Conservation (phyloP, 2,113 vertebrate genomes). For the Bufo bufo region DNA sequence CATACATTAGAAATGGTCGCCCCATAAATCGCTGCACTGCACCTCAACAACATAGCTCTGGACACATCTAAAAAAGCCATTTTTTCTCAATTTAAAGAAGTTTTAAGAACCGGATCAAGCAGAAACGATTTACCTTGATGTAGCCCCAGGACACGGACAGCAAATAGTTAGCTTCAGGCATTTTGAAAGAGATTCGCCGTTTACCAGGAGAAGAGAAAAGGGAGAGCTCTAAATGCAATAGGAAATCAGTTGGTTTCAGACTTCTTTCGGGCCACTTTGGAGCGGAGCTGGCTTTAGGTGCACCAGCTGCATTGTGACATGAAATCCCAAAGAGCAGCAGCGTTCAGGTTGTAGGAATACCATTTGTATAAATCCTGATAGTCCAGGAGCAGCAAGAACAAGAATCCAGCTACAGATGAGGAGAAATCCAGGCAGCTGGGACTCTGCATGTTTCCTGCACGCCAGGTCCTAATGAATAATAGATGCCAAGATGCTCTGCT, state of each 20-base stretch:
- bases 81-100: not conserved
- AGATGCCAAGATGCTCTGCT: slow-evolving; percentile 84
- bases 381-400: slow-evolving; percentile 67
- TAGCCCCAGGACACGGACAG: slow-evolving; percentile 98
- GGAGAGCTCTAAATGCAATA: not conserved
- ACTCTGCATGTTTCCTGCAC: slow-evolving; percentile 77
- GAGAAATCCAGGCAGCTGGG: slow-evolving; percentile 70
- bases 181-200: slow-evolving; percentile 89
- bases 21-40: not conserved
- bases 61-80: not conserved
- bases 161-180: slow-evolving; percentile 97
- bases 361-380: slow-evolving; percentile 73
- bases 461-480: slow-evolving; percentile 83
- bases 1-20: not conserved
- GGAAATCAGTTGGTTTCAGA: slow-evolving; percentile 54
- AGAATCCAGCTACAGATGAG: slow-evolving; percentile 66
- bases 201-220: slow-evolving; percentile 63
- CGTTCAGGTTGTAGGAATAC: slow-evolving; percentile 69
- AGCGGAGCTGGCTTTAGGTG: slow-evolving; percentile 66
- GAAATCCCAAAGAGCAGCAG: slow-evolving; percentile 64
- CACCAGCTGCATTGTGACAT: slow-evolving; percentile 64
- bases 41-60: not conserved
- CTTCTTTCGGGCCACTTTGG: slow-evolving; percentile 60
- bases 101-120: not conserved
- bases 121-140: slow-evolving; percentile 90